phyloP scores from a whole-genome alignment of 2,797 vertebrate genomes.

The Xenentodon cancila region DNA sequence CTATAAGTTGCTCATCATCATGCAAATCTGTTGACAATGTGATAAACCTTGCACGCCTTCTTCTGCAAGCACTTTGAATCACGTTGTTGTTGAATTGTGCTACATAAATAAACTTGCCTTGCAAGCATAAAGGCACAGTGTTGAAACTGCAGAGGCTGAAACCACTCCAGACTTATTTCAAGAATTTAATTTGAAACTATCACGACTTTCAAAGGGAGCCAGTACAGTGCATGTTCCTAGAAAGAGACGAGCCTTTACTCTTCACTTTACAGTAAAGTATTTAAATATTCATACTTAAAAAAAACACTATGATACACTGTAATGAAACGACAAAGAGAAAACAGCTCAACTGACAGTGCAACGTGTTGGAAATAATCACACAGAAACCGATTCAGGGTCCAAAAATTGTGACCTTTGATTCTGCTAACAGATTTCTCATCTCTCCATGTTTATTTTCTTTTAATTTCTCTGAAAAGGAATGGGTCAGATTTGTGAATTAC shows the following conservation, averaged over 20 bases:
- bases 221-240: background rate
- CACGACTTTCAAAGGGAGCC: background rate
- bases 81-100: too few relatives aligned
- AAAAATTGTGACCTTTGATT: constrained; percentile 2
- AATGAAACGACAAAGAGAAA: too few relatives aligned
- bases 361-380: background rate
- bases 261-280: background rate
- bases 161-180: background rate
- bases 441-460: background rate
- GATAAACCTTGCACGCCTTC: background rate
- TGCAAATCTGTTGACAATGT: background rate
- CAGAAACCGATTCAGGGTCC: background rate
- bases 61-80: too few relatives aligned
- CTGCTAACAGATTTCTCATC: background rate
- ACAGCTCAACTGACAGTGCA: background rate
- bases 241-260: background rate
- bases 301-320: too few relatives aligned
- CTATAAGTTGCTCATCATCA: background rate
- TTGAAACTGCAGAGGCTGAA: background rate
- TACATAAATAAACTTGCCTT: too few relatives aligned
- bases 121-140: too few relatives aligned
- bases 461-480: background rate
- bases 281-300: too few relatives aligned
- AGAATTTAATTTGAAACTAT: background rate
- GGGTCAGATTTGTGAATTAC: too few relatives aligned